Evolutionary conservation across 2,797 vertebrate species (phyloP).

Genomic region (Erithacus rubecula): DNA sequence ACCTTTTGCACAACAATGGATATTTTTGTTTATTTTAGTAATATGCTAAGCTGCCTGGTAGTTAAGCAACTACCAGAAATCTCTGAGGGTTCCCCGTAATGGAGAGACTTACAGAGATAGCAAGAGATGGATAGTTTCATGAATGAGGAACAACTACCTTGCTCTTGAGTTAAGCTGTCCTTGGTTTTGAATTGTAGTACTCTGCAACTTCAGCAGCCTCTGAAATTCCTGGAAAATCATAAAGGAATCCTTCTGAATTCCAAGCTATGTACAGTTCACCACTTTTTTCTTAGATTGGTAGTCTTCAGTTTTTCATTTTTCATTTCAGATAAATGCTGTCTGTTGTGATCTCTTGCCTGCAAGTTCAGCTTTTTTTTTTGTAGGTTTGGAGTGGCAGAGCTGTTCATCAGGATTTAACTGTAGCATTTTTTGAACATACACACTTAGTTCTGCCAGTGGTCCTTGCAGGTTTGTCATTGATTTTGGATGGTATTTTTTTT

Average conservation of each 20-base stretch:
- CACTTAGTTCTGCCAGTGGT: neutral
- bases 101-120: neutral
- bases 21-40: neutral
- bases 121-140: neutral
- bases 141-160: neutral
- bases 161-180: neutral
- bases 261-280: neutral
- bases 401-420: neutral
- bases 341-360: neutral
- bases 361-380: neutral
- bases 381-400: neutral
- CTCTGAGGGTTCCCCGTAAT: neutral
- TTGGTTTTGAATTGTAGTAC: neutral
- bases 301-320: neutral
- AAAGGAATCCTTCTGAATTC: neutral
- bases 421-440: neutral
- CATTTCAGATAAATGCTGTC: neutral
- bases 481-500: neutral
- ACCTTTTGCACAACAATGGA: neutral
- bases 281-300: neutral
- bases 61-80: neutral
- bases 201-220: neutral
- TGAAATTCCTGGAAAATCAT: slow-evolving; percentile 21
- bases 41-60: neutral
- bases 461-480: neutral